These are phyloP conservation scores for Plutomurus gul DNA, from an alignment of 1,140 invertebrate genomes.

Conservation along the genomic window DNA sequence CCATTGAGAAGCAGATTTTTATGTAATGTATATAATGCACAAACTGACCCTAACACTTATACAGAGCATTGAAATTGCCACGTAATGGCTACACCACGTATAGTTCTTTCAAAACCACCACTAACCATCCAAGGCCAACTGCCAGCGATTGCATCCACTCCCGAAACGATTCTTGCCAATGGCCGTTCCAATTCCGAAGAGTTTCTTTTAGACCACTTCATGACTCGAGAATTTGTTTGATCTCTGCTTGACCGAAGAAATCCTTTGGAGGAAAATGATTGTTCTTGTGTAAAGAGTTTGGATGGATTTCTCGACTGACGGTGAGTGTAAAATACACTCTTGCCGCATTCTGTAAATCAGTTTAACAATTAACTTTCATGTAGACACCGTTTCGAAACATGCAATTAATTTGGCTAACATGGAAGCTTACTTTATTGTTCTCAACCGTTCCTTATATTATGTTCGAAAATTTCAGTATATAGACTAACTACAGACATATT, in stretches of 20 bases:
- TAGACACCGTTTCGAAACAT: neutral
- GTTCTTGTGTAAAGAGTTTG: neutral
- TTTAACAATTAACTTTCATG: neutral
- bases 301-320: slow-evolving; percentile 53
- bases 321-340: slow-evolving; percentile 55
- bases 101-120: neutral
- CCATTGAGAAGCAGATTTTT: no score
- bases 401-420: neutral
- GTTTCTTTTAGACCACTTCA: slow-evolving; percentile 55
- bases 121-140: slow-evolving; percentile 83
- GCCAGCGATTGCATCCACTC: slow-evolving; percentile 73
- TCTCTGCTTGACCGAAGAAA: slow-evolving; percentile 43
- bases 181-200: neutral
- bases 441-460: no score
- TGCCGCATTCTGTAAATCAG: slow-evolving; percentile 54
- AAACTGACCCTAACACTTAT: no score
- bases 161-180: slow-evolving; percentile 68
- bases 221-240: slow-evolving; percentile 55
- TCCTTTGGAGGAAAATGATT: neutral
- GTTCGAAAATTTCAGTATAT: no score
- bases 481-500: neutral
- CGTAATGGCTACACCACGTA: no score
- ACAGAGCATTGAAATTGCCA: no score
- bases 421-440: no score
- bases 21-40: no score